phyloP scores from a whole-genome alignment of 35 echinoderm and acorn worm species.

The Amphiura filiformis region DNA sequence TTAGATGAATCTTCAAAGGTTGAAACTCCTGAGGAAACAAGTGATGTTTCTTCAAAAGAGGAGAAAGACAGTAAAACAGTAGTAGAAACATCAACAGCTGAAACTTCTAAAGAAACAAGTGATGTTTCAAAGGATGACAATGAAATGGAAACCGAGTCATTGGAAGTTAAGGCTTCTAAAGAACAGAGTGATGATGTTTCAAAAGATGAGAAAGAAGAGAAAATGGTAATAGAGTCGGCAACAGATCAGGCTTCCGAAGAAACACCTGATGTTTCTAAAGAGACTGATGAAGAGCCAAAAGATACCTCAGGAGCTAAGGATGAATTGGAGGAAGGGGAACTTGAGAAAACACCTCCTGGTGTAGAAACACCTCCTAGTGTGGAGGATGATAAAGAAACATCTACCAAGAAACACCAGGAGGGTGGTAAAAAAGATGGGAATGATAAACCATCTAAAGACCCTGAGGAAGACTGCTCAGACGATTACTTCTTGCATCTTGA shows the following conservation, averaged over 20 bases:
- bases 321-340: too few species aligned
- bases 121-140: too few species aligned
- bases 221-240: too few species aligned
- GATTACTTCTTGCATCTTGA: conserved; percentile 87
- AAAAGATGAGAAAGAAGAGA: too few species aligned
- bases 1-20: background rate
- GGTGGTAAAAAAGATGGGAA: background rate
- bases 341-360: background rate
- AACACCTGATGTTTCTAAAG: too few species aligned
- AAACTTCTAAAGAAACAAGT: background rate
- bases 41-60: background rate
- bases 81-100: background rate
- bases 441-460: background rate
- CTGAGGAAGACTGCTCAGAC: conserved; percentile 61
- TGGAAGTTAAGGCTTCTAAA: too few species aligned
- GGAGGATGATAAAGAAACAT: background rate
- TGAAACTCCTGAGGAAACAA: background rate
- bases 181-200: too few species aligned
- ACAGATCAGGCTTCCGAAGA: too few species aligned
- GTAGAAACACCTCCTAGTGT: background rate
- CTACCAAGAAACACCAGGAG: background rate
- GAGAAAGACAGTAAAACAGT: too few species aligned
- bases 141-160: too few species aligned
- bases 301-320: too few species aligned
- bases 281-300: too few species aligned